A percentile compares a stretch with the other conserved stretches of the same genome.
phyloP scores from a whole-genome alignment of 2,797 vertebrate genomes.

The Sebastes vulpes region DNA sequence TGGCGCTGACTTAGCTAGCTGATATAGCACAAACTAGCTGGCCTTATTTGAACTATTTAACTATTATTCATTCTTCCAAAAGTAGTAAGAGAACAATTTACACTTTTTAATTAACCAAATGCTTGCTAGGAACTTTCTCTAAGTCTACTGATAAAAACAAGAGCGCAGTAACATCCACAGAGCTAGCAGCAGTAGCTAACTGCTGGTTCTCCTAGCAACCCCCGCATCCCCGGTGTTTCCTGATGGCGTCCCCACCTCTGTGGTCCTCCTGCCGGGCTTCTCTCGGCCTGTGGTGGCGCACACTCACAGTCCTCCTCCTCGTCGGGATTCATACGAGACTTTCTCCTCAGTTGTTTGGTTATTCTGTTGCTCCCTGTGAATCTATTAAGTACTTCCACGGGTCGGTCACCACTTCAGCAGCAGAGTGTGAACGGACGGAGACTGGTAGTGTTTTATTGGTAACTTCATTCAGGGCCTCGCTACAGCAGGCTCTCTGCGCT shows the following conservation, averaged over 20 bases:
- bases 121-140: neutral
- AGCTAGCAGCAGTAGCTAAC: slow-evolving; percentile 16
- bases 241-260: slow-evolving; percentile 74
- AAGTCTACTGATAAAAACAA: neutral
- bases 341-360: slow-evolving; percentile 73
- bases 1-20: slow-evolving; percentile 51
- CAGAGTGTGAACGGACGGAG: neutral
- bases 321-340: slow-evolving; percentile 89
- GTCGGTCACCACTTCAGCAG: slow-evolving; percentile 3
- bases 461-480: slow-evolving; percentile 81
- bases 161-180: neutral
- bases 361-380: slow-evolving; percentile 60
- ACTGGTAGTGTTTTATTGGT: slow-evolving; percentile 8
- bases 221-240: slow-evolving; percentile 45
- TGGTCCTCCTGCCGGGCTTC: slow-evolving; percentile 75
- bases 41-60: neutral
- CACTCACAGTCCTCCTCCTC: slow-evolving; percentile 88
- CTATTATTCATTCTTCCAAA: neutral
- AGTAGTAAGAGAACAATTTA: rapidly evolving
- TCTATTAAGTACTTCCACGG: slow-evolving; percentile 45
- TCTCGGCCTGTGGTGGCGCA: slow-evolving; percentile 88
- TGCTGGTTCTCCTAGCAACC: slow-evolving; percentile 26
- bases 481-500: slow-evolving; percentile 63
- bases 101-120: neutral
- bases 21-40: slow-evolving; percentile 24